A percentile compares a stretch with the other conserved stretches of the same genome.
Conservation (phyloP, 2,888 invertebrate species). For the Rotaria sp. region DNA sequence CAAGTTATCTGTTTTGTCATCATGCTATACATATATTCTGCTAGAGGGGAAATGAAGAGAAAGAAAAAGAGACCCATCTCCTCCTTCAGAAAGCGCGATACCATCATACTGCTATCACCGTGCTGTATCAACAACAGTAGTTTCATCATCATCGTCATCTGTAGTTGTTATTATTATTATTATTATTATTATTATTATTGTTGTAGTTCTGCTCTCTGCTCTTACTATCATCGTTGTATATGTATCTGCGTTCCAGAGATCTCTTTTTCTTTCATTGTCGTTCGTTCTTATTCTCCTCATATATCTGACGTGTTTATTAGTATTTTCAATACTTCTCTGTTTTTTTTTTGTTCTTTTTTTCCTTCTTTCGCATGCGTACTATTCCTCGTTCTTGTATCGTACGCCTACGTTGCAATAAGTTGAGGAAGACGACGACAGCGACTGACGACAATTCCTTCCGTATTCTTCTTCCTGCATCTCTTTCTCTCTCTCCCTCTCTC, state of each 20-base stretch:
- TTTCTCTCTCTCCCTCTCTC: background rate
- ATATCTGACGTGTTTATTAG: background rate
- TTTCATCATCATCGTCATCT: background rate
- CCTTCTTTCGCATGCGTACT: background rate
- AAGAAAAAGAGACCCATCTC: background rate
- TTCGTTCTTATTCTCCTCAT: background rate
- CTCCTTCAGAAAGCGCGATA: background rate
- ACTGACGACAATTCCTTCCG: conserved; percentile 18
- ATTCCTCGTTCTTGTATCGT: background rate
- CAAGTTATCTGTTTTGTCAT: conserved; percentile 24
- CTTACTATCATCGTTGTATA: background rate
- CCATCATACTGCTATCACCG: background rate
- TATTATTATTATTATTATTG: background rate
- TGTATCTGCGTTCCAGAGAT: background rate
- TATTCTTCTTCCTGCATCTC: background rate
- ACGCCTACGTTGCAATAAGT: background rate
- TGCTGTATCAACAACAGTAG: conserved; percentile 5
- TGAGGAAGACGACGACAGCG: background rate
- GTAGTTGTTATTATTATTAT: background rate
- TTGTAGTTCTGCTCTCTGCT: background rate
- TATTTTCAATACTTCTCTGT: background rate
- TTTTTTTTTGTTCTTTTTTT: background rate
- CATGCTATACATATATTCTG: background rate
- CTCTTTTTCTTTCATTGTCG: background rate
- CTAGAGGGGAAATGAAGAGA: background rate